Evolutionary conservation across 30 jellyfish, hydroid and myxozoan species (phyloP), one percentile per base, ranked within the genome.

Genomic region (Mastigias papua): DNA sequence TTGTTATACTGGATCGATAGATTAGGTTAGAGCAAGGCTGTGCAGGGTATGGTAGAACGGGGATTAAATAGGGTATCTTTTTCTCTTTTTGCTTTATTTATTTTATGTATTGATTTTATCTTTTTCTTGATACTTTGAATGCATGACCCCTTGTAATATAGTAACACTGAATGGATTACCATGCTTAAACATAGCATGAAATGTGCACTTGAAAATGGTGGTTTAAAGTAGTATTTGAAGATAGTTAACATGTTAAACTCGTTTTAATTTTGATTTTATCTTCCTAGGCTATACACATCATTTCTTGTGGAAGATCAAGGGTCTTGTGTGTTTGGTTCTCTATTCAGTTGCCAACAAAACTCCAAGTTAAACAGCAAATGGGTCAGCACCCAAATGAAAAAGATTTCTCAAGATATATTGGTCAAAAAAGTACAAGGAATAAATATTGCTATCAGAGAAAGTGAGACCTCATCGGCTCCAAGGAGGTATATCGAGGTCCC

Each of bases 241-340:
- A n/a, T n/a, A n/a, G n/a, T n/a, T n/a, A n/a, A n/a, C n/a, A n/a
- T n/a, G n/a, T n/a, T n/a, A n/a, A n/a, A n/a, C n/a, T n/a, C n/a
- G n/a, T n/a, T n/a, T n/a, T n/a, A n/a, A 7, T 78, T 51, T 20
- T 19, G 30, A 6, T 81, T 35, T 67, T 81, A 9, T 13, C 32
- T 23, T 32, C 25, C 19, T 46, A 83, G 92, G 71, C 49, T 83
- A 20, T 33, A 67, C 80, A 83, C 92, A 30, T 67, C 92, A 9
- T 83, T 68, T 26, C 86, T 83, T 32, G 86, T 31, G 62, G 73
- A 71, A 71, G 80, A 69, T 34, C 69, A 28, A 23, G 29, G 6
- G 22, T 32, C 72, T 25, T 6, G 61, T n/a, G 81, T 83, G 19
- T 49, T 46, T 31, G 92, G 92, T 0, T 29, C 84, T 30, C 74